Conservation (phyloP, 2,888 invertebrate genomes). For the Andrena bicolor region DNA sequence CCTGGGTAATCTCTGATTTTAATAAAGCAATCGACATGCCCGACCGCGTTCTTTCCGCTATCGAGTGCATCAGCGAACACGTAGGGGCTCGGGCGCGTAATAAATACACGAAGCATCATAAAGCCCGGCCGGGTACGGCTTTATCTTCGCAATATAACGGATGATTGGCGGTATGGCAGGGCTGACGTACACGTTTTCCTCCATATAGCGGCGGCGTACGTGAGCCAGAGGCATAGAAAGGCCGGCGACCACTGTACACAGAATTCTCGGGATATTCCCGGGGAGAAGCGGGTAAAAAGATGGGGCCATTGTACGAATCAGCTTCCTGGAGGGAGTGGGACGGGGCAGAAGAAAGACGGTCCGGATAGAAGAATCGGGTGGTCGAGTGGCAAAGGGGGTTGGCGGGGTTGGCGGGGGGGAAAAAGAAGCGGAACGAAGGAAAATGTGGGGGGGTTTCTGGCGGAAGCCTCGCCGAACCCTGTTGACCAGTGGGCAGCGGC, state of each 20-base stretch:
- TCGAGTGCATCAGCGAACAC: background rate
- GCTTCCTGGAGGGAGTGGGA: constrained; percentile 52
- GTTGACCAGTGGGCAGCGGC: constrained; percentile 74
- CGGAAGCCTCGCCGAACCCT: constrained; percentile 2
- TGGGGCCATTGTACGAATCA: constrained; percentile 61
- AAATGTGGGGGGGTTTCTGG: constrained; percentile 26
- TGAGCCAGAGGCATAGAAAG: background rate
- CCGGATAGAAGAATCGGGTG: constrained; percentile 44
- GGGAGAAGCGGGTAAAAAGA: constrained; percentile 34
- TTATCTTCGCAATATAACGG: constrained; percentile 12
- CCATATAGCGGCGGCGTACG: constrained; percentile 18
- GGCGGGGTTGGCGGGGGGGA: constrained; percentile 30
- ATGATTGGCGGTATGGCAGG: constrained; percentile 26
- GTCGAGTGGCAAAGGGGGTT: constrained; percentile 3
- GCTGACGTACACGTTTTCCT: constrained; percentile 3
- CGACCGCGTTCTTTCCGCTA: background rate
- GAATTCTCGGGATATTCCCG: background rate
- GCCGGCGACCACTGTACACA: constrained; percentile 1
- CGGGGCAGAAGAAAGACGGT: constrained; percentile 56
- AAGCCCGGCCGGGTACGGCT: background rate
- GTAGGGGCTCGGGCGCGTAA: background rate
- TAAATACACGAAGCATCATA: background rate
- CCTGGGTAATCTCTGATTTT: background rate
- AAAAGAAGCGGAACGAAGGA: constrained; percentile 51
- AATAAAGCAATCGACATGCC: background rate